Base-by-base conservation (phyloP, 2,113 vertebrate species). In the Falco punctatus region DNA sequence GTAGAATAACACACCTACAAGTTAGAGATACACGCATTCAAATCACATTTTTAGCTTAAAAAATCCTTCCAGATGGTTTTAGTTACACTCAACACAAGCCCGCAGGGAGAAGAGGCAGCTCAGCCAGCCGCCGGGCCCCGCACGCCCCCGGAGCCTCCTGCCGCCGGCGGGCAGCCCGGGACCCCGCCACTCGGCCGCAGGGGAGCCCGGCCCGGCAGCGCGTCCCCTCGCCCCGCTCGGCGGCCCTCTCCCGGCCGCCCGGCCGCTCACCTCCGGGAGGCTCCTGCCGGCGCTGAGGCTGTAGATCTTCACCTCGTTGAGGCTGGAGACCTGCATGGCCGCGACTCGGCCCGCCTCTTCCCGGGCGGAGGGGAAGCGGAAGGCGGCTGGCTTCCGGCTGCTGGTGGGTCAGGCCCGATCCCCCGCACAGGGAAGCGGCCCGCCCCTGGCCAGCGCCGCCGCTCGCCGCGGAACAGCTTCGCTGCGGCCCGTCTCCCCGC, bases 261-360 rank as follows among this genome's bases (percentile, higher is more conserved):
- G 38, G 38, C 38, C 38, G 38, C 98, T 98, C 97, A 99, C 99
- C 99, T 99, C 99, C 2, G 99, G 99, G 16, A 99, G 98, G 83
- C 99, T 99, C 97, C 99, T 99, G 57, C 99, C 99, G 32, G 98
- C 98, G 85, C 99, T 99, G n/a, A 99, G 97, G 77, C 99, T 99
- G 94, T 99, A 99, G 90, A 99, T 99, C 98, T 99, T 99, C 92
- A 99, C 99, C 88, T 99, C 98, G 86, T 99, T 99, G 67, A 99
- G 98, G 89, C 98, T 99, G 20, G 99, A 99, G 33, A 99, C 98
- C 98, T 99, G 99, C 99, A 99, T 99, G 90, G 73, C 44, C 4
- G 9, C 59, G 2, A 35, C 8, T 2, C 28, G 4, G 0, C 42
- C 33, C 49, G n/a, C 10, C 86, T 52, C 85, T 95, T 90, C 95